These are phyloP conservation scores for Pristionchus exspectatus DNA, from an alignment of 2,888 invertebrate genomes.

Conservation along the genomic window DNA sequence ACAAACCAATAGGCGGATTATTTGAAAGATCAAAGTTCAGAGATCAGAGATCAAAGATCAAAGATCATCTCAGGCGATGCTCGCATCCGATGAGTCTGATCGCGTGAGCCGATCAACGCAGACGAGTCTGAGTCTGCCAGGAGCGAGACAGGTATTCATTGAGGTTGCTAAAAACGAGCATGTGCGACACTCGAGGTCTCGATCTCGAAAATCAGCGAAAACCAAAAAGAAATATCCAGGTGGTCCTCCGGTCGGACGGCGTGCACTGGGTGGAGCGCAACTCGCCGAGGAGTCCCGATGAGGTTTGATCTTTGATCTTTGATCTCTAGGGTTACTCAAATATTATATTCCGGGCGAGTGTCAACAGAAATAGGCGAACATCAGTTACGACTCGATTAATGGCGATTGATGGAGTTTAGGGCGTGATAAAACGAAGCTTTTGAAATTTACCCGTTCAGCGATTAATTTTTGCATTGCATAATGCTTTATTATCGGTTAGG, in stretches of 20 bases:
- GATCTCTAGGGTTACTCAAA: not conserved
- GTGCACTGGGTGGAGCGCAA: conserved; percentile 71
- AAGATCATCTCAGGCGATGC: conserved; percentile 21
- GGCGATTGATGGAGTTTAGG: no score
- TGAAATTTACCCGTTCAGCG: no score
- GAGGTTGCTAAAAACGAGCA: no score
- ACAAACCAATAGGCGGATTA: no score
- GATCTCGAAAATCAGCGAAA: no score
- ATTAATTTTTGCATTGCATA: no score
- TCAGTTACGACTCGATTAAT: no score
- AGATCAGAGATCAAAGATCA: conserved; percentile 33
- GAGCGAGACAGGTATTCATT: conserved; percentile 63
- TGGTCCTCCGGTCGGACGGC: conserved; percentile 71
- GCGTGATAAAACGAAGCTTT: no score
- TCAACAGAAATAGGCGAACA: no score
- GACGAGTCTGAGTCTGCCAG: conserved; percentile 68
- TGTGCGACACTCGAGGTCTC: no score
- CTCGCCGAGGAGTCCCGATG: conserved; percentile 68
- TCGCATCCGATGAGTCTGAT: conserved; percentile 46
- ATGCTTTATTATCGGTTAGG: no score
- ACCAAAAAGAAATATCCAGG: conserved; percentile 57
- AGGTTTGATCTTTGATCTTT: conserved; percentile 55
- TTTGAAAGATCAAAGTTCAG: conserved; percentile 23
- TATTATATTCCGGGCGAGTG: no score
- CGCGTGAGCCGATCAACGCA: conserved; percentile 62